Percentiles rank a stretch among this genome's conserved stretches.
phyloP scores from a whole-genome alignment of 2,113 vertebrate species.

The Protobothrops flavoviridis region DNA sequence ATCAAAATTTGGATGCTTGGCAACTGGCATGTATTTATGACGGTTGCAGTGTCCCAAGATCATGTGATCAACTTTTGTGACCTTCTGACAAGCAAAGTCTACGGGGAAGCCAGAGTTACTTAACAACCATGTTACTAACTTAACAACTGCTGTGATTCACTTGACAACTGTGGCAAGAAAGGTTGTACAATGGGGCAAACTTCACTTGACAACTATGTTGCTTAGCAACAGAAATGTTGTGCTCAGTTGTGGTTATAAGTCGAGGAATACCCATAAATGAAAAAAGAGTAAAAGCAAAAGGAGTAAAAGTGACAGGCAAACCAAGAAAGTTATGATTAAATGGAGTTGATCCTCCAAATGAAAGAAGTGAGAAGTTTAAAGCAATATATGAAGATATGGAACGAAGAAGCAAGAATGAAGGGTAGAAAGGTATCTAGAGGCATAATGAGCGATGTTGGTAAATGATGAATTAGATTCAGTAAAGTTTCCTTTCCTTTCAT shows the following conservation, averaged over 20 bases:
- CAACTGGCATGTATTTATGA: background rate
- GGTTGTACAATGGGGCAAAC: background rate
- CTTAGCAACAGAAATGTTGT: background rate
- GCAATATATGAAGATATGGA: background rate
- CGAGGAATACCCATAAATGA: background rate
- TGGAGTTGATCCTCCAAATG: background rate
- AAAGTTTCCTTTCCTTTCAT: background rate
- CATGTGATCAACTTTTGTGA: background rate
- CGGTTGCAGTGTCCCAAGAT: background rate
- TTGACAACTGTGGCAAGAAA: background rate
- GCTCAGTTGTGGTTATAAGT: background rate
- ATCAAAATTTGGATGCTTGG: background rate
- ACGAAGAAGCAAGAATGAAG: background rate
- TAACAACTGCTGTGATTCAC: background rate
- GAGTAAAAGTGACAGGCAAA: background rate
- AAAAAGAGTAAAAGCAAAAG: background rate
- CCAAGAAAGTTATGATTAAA: background rate
- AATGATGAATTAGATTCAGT: background rate
- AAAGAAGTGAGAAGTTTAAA: background rate
- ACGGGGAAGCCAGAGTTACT: background rate
- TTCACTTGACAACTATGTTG: background rate
- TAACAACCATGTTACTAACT: background rate
- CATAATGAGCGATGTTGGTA: background rate
- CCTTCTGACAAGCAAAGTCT: background rate
- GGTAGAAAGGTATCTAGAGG: background rate